Percentiles rank a stretch among this genome's conserved stretches.
These are phyloP conservation scores for Dolichopus griseipennis DNA, from an alignment of 2,888 invertebrate species.

Conservation along the genomic window DNA sequence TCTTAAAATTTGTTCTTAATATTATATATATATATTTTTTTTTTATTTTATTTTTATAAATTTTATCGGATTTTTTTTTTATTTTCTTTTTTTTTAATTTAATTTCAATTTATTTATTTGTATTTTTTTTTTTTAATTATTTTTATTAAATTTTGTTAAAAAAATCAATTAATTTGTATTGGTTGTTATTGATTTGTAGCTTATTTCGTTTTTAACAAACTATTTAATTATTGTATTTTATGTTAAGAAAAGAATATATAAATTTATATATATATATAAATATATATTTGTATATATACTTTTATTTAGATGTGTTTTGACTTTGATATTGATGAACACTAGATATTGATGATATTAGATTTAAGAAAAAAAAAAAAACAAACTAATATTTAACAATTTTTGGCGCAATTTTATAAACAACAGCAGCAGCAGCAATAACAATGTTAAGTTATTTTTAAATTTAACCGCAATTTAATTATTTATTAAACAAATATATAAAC, in stretches of 20 bases:
- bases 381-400: background rate
- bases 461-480: background rate
- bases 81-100: constrained; percentile 9
- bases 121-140: constrained; percentile 5
- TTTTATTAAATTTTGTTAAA: too few species aligned
- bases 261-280: constrained; percentile 14
- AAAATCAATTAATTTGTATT: too few species aligned
- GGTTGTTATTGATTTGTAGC: too few species aligned
- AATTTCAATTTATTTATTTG: constrained; percentile 12
- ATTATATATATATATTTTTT: too few species aligned
- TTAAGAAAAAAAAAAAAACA: too few species aligned
- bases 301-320: background rate
- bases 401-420: constrained; percentile 2
- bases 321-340: background rate
- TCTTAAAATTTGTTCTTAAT: constrained; percentile 21
- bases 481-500: too few species aligned
- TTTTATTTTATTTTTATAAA: constrained; percentile 16
- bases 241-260: too few species aligned
- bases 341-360: background rate
- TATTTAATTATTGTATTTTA: too few species aligned
- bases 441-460: background rate
- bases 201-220: too few species aligned
- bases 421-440: background rate
- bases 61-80: background rate
- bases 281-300: constrained; percentile 10